phyloP scores from a whole-genome alignment of 2,113 vertebrate genomes.

The Phyllostomus discolor region DNA sequence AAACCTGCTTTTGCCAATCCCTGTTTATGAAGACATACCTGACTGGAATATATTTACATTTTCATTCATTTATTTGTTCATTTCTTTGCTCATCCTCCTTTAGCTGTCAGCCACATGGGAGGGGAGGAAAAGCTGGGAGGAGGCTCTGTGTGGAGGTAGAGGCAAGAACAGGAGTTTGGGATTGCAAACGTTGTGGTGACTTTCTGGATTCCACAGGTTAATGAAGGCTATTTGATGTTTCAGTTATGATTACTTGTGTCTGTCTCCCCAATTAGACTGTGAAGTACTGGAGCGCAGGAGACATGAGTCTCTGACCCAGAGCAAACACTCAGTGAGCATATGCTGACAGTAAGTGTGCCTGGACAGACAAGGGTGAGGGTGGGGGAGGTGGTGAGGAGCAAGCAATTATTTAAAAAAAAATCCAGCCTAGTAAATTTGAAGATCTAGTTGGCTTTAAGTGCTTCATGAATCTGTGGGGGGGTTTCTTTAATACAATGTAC shows the following conservation, averaged over 20 bases:
- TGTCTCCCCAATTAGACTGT: not conserved
- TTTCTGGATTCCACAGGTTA: not conserved
- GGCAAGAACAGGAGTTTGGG: not conserved
- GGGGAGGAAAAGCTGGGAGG: rapidly evolving
- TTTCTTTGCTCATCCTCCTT: not conserved
- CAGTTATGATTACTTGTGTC: not conserved
- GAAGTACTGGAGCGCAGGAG: not conserved
- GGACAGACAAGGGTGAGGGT: not conserved
- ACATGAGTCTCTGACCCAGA: not conserved
- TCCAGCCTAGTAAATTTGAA: not conserved
- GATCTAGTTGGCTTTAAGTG: not conserved
- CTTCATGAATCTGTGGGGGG: not conserved
- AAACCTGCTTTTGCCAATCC: too few species aligned
- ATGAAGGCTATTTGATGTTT: not conserved
- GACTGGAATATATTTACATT: not conserved
- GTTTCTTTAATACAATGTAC: not conserved
- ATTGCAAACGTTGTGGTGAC: not conserved
- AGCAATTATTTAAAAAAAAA: not conserved
- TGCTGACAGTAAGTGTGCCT: not conserved
- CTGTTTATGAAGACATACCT: not conserved
- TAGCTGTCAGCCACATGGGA: not conserved
- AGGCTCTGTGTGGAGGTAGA: not conserved
- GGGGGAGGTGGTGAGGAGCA: not conserved
- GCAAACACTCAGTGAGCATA: not conserved
- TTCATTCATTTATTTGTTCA: not conserved